Percentiles rank a stretch among this genome's conserved stretches.
phyloP scores from a whole-genome alignment of 30 jellyfish, hydroid and myxozoan genomes.

The Euphysa ruthae region DNA sequence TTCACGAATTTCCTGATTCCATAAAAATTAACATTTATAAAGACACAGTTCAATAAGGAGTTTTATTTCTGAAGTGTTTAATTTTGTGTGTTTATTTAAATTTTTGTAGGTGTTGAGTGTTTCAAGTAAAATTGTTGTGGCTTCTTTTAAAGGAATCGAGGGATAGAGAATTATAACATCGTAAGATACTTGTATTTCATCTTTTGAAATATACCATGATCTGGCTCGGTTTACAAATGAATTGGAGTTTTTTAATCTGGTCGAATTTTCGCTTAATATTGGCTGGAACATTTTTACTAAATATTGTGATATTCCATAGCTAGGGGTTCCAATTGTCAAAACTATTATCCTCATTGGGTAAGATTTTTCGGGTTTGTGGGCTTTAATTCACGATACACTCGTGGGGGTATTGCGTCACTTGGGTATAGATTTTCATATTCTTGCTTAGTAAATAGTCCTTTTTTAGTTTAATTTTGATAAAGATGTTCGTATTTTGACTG shows the following conservation, averaged over 20 bases:
- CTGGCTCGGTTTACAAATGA: constrained; percentile 20
- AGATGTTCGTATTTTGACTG: too few relatives aligned
- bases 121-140: constrained; percentile 6
- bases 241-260: background rate
- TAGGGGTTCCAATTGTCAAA: background rate
- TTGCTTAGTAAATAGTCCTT: background rate
- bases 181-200: constrained; percentile 24
- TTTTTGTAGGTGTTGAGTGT: background rate
- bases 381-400: background rate
- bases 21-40: background rate
- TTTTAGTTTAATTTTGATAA: too few relatives aligned
- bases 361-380: constrained; percentile 1
- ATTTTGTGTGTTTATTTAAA: background rate
- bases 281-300: constrained; percentile 1
- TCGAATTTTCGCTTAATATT: background rate
- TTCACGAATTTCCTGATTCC: background rate
- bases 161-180: constrained; percentile 35
- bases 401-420: background rate
- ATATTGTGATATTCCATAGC: background rate
- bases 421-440: background rate
- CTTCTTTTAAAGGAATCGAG: constrained; percentile 17
- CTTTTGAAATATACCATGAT: constrained; percentile 9
- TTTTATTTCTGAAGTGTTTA: background rate
- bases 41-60: background rate
- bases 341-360: background rate